Percentiles rank a stretch among this genome's conserved stretches.
Evolutionary conservation across 2,888 invertebrate species (phyloP).

Genomic region (Cerastoderma edule): DNA sequence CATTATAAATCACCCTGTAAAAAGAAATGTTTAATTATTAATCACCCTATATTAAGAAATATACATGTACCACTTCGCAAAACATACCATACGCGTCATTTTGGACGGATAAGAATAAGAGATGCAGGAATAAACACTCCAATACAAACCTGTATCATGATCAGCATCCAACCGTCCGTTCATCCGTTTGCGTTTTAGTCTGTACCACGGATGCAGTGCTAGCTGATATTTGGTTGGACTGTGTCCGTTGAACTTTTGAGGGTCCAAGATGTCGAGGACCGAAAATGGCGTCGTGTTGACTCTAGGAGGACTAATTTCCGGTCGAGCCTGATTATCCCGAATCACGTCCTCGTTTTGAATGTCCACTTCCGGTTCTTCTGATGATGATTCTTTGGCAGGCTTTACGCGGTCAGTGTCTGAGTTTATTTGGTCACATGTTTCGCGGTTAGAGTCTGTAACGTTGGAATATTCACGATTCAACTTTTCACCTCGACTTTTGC

Average conservation of each 20-base stretch:
- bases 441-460: neutral
- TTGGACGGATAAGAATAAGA: no score
- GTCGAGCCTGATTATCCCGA: neutral
- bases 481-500: neutral
- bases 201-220: conserved; percentile 44
- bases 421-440: neutral
- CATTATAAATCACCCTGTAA: no score
- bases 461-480: neutral
- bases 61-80: no score
- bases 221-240: neutral
- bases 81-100: no score
- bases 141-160: conserved; percentile 21
- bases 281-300: conserved; percentile 74
- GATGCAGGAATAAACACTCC: no score
- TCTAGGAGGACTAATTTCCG: conserved; percentile 30
- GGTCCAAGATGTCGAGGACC: conserved; percentile 77
- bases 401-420: no score
- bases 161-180: conserved; percentile 24
- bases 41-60: no score
- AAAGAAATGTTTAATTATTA: no score
- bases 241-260: conserved; percentile 74
- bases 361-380: neutral
- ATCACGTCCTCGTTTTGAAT: neutral
- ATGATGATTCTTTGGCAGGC: neutral
- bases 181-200: conserved; percentile 17